These are phyloP conservation scores for Mellivora capensis DNA, from an alignment of 2,113 vertebrate species.

Conservation along the genomic window DNA sequence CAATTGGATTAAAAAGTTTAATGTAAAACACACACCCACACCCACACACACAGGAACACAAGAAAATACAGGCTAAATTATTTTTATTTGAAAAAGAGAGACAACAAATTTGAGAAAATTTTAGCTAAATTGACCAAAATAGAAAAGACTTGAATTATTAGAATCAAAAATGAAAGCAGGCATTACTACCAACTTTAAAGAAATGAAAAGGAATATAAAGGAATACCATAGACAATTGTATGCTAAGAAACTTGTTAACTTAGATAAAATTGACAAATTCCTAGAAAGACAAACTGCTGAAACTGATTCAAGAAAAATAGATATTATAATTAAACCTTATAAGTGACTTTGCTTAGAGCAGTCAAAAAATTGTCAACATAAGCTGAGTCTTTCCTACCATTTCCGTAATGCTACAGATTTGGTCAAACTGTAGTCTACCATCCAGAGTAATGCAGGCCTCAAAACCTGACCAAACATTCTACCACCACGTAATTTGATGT, in stretches of 20 bases:
- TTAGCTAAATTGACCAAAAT: not conserved
- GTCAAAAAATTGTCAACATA: not conserved
- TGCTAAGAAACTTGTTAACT: not conserved
- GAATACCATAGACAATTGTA: not conserved
- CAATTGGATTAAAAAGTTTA: not conserved
- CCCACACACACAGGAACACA: not conserved
- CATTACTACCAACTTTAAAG: not conserved
- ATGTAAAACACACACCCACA: not conserved
- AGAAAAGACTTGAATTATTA: not conserved
- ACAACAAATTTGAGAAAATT: not conserved
- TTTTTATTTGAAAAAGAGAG: not conserved
- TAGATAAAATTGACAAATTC: not conserved
- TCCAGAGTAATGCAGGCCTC: not conserved
- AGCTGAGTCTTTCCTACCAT: not conserved
- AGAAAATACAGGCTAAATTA: not conserved
- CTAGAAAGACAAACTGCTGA: not conserved
- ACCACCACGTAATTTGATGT: fast-evolving
- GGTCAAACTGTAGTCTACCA: not conserved
- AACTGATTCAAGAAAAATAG: not conserved
- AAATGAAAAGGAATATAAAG: not conserved
- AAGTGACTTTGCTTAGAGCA: not conserved
- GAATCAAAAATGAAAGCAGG: not conserved
- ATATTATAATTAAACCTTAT: not conserved
- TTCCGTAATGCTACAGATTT: not conserved
- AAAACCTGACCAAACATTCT: not conserved